Evolutionary conservation across 2,888 invertebrate species (phyloP).

Genomic region (Athrips mouffetella): DNA sequence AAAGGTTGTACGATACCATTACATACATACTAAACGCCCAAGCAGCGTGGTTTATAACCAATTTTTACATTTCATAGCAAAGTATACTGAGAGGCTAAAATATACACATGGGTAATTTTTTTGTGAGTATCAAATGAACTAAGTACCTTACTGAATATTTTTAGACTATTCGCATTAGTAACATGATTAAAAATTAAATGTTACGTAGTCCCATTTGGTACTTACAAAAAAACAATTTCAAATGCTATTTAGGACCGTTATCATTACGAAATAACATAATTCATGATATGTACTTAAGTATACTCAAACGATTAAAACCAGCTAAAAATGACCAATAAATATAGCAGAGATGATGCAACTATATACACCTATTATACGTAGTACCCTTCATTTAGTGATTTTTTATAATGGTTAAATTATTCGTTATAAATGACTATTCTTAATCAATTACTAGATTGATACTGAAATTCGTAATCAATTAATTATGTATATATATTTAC

Average conservation of each 20-base stretch:
- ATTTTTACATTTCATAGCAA: conserved; percentile 6
- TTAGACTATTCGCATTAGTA: too few species aligned
- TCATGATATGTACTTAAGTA: conserved; percentile 76
- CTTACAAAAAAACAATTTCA: neutral
- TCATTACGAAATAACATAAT: conserved; percentile 58
- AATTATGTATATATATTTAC: conserved; percentile 61
- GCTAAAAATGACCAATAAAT: conserved; percentile 72
- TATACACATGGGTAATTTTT: neutral
- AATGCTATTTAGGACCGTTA: conserved; percentile 36
- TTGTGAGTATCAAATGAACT: neutral
- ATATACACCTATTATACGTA: conserved; percentile 72
- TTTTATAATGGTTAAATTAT: conserved; percentile 57
- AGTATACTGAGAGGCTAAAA: conserved; percentile 9
- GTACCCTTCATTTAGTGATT: conserved; percentile 75
- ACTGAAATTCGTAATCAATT: conserved; percentile 50
- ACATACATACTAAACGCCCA: conserved; percentile 1
- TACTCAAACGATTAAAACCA: conserved; percentile 72
- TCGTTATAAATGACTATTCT: conserved; percentile 65
- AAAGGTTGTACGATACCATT: conserved; percentile 1
- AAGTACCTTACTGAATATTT: neutral
- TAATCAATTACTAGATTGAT: conserved; percentile 55
- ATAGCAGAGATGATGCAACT: conserved; percentile 62
- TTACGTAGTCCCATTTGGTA: neutral
- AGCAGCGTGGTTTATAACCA: conserved; percentile 16
- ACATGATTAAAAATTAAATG: neutral